Conservation (phyloP, 2,797 vertebrate species). For the Mus caroli region DNA sequence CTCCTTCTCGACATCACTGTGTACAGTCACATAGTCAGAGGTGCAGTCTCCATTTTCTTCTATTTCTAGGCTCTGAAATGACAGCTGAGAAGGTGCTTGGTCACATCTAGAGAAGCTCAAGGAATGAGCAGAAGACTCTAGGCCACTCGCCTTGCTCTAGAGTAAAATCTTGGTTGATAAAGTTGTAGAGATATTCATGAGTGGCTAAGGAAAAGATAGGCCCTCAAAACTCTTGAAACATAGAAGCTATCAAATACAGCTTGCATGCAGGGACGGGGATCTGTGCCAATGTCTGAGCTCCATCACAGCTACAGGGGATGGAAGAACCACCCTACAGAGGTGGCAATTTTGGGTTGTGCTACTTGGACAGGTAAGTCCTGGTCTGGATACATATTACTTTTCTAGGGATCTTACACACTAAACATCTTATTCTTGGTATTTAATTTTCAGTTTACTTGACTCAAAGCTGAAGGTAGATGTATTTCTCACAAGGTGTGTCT, state of each 20-base stretch:
- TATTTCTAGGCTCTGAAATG: constrained; percentile 91
- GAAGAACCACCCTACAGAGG: neutral
- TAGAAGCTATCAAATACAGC: neutral
- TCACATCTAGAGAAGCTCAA: constrained; percentile 13
- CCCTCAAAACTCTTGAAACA: neutral
- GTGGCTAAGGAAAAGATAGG: neutral
- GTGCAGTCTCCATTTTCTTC: constrained; percentile 91
- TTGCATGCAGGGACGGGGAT: neutral
- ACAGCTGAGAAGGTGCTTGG: constrained; percentile 87
- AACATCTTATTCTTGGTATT: neutral
- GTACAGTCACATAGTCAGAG: constrained; percentile 89
- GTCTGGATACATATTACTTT: neutral
- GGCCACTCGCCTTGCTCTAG: neutral
- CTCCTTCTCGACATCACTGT: constrained; percentile 88
- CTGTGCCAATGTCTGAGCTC: neutral
- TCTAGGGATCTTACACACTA: neutral
- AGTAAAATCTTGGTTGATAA: neutral
- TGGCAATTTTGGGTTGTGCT: neutral
- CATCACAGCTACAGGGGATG: neutral
- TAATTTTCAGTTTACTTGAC: neutral
- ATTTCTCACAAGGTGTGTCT: neutral
- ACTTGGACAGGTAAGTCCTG: too few relatives aligned
- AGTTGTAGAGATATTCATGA: neutral
- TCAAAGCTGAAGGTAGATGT: neutral
- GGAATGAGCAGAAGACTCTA: neutral